Base-by-base conservation (phyloP, 1,140 invertebrate species). In the Propsilocerus akamusi region DNA sequence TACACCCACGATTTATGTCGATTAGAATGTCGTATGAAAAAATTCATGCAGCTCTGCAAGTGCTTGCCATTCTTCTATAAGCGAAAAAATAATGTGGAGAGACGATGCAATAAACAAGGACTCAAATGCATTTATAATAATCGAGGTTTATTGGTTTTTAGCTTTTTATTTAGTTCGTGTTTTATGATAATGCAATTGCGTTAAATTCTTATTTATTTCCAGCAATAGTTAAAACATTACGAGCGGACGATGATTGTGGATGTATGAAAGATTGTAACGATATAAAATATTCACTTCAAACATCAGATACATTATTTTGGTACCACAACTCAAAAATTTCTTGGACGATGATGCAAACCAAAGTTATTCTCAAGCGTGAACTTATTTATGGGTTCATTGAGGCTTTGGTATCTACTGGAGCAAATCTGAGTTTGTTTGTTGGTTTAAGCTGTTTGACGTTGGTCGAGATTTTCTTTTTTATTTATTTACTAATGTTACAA, bases 21-120 rank as follows among this genome's bases (percentile, higher is more conserved):
- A 23, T 28, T 24, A 10, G 50, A 51, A 20, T 51, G 50, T 26
- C 12, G 23, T 25, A 51, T 51, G 12, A 32, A 48, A 32, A 26
- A 25, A 4, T 30, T 51, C 4, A 5, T 48, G n/a, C 12, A 51
- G 25, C 3, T 23, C 4, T 51, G 50, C 25, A 26, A 48, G 11
- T 51, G 50, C 30, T 14, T 51, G 12, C 50, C 50, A 26, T 51
- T 51, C 20, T 51, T 51, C 26, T 51, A 51, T 34, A 32, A 34
- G 11, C 34, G 34, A 7, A 41, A 17, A 41, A 17, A 20, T 41
- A 41, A 41, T 20, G 34, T 5, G n/a, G 22, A 17, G 10, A 17
- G 22, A n/a, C 34, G 22, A 41, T 41, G 34, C 22, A 4, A 4
- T 20, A n/a, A n/a, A 20, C 12, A 41, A 4, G 34, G 34, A 17